phyloP scores from a whole-genome alignment of 2,888 invertebrate genomes.

The Graphium colonna region DNA sequence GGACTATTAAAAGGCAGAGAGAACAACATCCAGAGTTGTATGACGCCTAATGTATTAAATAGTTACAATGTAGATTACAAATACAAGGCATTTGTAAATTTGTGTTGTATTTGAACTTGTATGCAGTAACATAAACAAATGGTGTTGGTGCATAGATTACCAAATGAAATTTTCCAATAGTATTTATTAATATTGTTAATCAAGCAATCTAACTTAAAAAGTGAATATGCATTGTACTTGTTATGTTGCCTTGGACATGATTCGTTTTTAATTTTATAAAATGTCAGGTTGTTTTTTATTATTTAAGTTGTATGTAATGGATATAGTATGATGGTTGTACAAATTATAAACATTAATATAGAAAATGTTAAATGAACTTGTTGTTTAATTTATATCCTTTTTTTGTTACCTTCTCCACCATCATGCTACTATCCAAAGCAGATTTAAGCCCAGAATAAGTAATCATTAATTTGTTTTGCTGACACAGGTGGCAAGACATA shows the following conservation, averaged over 20 bases:
- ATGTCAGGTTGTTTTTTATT: not conserved
- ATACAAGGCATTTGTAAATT: too few relatives aligned
- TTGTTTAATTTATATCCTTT: slow-evolving; percentile 67
- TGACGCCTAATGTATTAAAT: slow-evolving; percentile 43
- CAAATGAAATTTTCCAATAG: too few relatives aligned
- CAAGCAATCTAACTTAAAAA: too few relatives aligned
- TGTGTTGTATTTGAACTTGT: too few relatives aligned
- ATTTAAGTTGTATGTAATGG: slow-evolving; percentile 27
- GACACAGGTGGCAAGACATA: slow-evolving; percentile 46
- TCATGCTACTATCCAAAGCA: slow-evolving; percentile 63
- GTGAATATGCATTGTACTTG: too few relatives aligned
- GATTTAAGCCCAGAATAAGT: not conserved
- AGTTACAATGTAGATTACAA: not conserved
- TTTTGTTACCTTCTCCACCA: slow-evolving; percentile 47
- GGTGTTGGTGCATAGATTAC: too few relatives aligned
- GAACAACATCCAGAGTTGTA: slow-evolving; percentile 58
- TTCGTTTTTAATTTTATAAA: not conserved
- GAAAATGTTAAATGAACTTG: slow-evolving; percentile 40
- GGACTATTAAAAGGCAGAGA: slow-evolving; percentile 39
- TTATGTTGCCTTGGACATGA: too few relatives aligned
- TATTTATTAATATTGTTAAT: too few relatives aligned
- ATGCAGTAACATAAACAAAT: too few relatives aligned
- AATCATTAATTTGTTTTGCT: slow-evolving; percentile 26
- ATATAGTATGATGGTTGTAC: slow-evolving; percentile 74
- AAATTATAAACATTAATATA: slow-evolving; percentile 62